Percentiles rank a stretch among this genome's conserved stretches.
Evolutionary conservation across 2,888 invertebrate genomes (phyloP).

Genomic region (Shargacucullia verbasci): DNA sequence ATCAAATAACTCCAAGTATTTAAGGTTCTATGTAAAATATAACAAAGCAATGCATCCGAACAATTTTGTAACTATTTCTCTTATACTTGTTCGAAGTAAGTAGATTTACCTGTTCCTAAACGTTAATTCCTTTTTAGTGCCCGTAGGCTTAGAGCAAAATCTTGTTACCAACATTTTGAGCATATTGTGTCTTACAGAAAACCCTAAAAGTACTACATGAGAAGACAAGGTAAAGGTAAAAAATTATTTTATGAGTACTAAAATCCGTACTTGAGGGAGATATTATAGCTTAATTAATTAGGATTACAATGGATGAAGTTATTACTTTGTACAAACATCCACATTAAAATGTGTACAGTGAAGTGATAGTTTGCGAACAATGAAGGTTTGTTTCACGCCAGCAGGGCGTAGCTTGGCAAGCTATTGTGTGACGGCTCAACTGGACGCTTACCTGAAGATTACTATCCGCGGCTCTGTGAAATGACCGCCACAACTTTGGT

Average conservation of each 20-base stretch:
- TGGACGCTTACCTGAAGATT: conserved; percentile 50
- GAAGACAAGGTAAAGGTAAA: conserved; percentile 3
- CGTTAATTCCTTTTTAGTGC: conserved; percentile 41
- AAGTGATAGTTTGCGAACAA: conserved; percentile 50
- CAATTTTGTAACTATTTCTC: conserved; percentile 28
- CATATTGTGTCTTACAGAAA: conserved; percentile 30
- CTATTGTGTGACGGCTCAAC: conserved; percentile 52
- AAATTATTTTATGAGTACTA: not conserved
- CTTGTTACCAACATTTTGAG: conserved; percentile 35
- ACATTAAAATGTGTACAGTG: conserved; percentile 22
- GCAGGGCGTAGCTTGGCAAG: conserved; percentile 38
- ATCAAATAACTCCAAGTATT: not conserved
- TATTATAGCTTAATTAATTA: too few relatives aligned
- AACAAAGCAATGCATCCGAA: conserved; percentile 23
- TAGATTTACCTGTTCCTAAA: conserved; percentile 33
- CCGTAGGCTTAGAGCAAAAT: conserved; percentile 41
- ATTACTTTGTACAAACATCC: too few relatives aligned
- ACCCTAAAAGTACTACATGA: not conserved
- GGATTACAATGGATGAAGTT: too few relatives aligned
- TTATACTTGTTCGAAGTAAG: conserved; percentile 25
- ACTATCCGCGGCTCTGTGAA: conserved; percentile 37
- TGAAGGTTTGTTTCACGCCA: conserved; percentile 48
- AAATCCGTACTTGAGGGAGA: too few relatives aligned
- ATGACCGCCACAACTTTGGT: conserved; percentile 45
- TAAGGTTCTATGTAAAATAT: conserved; percentile 12